Evolutionary conservation across 2,888 invertebrate species (phyloP).

Genomic region (Caenorhabditis sp.): DNA sequence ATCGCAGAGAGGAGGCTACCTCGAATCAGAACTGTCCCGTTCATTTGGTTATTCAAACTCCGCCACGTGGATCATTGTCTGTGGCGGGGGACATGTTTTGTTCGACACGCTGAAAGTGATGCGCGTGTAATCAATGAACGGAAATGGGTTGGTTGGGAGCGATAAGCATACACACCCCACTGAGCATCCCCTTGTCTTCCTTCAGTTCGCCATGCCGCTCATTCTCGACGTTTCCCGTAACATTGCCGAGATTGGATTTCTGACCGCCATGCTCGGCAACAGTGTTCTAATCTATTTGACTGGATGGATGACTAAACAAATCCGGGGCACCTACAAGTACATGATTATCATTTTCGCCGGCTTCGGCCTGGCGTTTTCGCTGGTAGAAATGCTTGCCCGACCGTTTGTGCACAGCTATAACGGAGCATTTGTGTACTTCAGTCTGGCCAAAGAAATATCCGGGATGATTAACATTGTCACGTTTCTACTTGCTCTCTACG

Average conservation of each 20-base stretch:
- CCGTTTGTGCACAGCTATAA: conserved; percentile 41
- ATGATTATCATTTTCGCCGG: conserved; percentile 36
- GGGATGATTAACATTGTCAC: conserved; percentile 13
- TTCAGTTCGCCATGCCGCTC: conserved; percentile 9
- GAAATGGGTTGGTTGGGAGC: background rate
- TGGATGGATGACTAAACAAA: conserved; percentile 22
- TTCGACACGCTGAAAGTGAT: no score
- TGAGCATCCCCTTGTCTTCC: no score
- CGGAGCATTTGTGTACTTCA: conserved; percentile 31
- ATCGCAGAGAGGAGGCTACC: background rate
- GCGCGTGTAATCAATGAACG: no score
- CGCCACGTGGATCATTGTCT: no score
- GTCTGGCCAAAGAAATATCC: conserved; percentile 32
- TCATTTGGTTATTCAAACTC: no score
- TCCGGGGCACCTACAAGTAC: conserved; percentile 32
- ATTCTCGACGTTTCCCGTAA: conserved; percentile 30
- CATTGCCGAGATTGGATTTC: conserved; percentile 30
- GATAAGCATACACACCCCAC: background rate
- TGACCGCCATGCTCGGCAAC: conserved; percentile 15
- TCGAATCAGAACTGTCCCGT: no score
- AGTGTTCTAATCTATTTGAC: conserved; percentile 27
- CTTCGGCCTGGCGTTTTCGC: conserved; percentile 23
- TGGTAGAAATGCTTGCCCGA: conserved; percentile 24
- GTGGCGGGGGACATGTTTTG: no score
- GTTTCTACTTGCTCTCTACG: conserved; percentile 24